Conservation (phyloP, 2,888 invertebrate species). For the Hofmannophila pseudospretella region DNA sequence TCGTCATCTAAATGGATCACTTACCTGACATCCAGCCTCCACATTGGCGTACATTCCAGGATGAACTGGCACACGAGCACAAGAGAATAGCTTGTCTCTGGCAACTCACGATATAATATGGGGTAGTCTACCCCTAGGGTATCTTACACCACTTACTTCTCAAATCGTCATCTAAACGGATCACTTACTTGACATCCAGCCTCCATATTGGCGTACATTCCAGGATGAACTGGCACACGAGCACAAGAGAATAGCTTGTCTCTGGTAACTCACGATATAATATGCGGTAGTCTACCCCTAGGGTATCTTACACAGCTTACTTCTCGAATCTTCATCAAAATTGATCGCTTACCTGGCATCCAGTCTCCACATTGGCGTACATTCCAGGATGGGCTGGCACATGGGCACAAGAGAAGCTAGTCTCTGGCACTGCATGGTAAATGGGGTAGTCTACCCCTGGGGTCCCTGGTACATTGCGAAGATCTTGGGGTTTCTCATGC, state of each 20-base stretch:
- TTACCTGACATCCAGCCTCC: conserved; percentile 92
- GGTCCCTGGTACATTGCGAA: conserved; percentile 87
- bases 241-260: conserved; percentile 88
- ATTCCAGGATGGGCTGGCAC: conserved; percentile 91
- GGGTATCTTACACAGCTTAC: conserved; percentile 86
- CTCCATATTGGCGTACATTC: conserved; percentile 94
- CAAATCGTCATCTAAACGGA: no score
- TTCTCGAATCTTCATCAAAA: no score
- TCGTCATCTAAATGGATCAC: no score
- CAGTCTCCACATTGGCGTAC: conserved; percentile 94
- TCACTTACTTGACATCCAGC: conserved; percentile 92
- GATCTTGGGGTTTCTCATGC: conserved; percentile 84
- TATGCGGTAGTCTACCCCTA: conserved; percentile 90
- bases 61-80: conserved; percentile 85
- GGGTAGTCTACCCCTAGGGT: no score
- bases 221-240: conserved; percentile 87
- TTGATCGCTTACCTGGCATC: conserved; percentile 92
- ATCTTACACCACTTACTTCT: no score
- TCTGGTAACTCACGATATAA: conserved; percentile 87
- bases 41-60: conserved; percentile 95
- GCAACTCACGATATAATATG: no score
- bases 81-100: no score
- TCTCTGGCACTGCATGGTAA: conserved; percentile 86
- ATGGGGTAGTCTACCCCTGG: conserved; percentile 90
- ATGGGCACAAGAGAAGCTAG: conserved; percentile 86